A percentile compares a stretch with the other conserved stretches of the same genome.
phyloP scores from a whole-genome alignment of 2,888 invertebrate genomes.

The Apamea monoglypha region DNA sequence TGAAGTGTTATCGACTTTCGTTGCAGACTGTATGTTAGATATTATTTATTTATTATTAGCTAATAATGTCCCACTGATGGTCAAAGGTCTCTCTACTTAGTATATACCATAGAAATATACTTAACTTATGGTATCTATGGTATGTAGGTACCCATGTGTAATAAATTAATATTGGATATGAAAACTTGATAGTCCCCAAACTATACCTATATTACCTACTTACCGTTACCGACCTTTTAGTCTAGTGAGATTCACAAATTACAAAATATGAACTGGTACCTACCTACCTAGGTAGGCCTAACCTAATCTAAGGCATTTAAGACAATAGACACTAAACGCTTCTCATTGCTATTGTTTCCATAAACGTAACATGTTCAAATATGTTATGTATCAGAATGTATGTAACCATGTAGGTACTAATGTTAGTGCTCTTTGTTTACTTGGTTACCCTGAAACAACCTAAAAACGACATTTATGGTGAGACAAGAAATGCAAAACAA shows the following conservation, averaged over 20 bases:
- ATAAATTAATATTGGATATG: too few species aligned
- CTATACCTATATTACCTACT: background rate
- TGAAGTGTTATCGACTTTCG: background rate
- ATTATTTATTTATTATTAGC: too few species aligned
- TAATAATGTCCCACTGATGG: too few species aligned
- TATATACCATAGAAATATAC: too few species aligned
- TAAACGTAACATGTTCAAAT: conserved; percentile 27
- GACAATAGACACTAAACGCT: conserved; percentile 53
- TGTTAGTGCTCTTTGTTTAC: conserved; percentile 39
- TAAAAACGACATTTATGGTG: conserved; percentile 12
- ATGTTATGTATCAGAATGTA: background rate
- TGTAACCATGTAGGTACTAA: background rate
- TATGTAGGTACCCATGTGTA: background rate
- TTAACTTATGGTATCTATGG: too few species aligned
- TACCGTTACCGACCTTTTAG: background rate
- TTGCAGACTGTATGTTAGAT: background rate
- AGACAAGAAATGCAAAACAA: conserved; percentile 6
- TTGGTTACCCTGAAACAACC: conserved; percentile 30
- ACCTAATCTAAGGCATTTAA: conserved; percentile 23
- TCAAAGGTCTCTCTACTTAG: background rate
- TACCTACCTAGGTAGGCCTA: background rate
- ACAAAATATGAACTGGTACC: background rate
- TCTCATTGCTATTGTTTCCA: conserved; percentile 48
- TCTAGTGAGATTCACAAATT: conserved; percentile 14
- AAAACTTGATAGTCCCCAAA: background rate